phyloP scores from a whole-genome alignment of 2,888 invertebrate genomes.

The Drosophila glabriapex region DNA sequence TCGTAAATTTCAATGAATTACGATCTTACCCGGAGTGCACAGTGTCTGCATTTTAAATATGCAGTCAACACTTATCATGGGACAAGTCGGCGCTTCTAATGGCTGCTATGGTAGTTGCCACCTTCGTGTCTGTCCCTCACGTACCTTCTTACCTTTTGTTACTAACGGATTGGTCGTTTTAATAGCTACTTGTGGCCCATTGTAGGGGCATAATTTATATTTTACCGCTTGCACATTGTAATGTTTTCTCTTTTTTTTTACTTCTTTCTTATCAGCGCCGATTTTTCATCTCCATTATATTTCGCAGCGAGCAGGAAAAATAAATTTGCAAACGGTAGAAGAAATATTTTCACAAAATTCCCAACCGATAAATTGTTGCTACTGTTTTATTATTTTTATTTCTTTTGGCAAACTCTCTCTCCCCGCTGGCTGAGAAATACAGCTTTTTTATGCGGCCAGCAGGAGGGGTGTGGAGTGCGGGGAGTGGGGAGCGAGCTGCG shows the following conservation, averaged over 20 bases:
- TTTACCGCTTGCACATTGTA: constrained; percentile 37
- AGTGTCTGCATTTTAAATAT: constrained; percentile 73
- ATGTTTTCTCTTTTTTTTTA: constrained; percentile 41
- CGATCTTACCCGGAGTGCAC: constrained; percentile 64
- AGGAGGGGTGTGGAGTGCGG: background rate
- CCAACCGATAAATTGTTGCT: constrained; percentile 68
- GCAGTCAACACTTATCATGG: constrained; percentile 61
- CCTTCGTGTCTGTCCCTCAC: constrained; percentile 16
- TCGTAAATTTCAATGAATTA: constrained; percentile 77
- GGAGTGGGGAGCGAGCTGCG: background rate
- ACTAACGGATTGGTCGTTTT: constrained; percentile 26
- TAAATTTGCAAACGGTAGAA: constrained; percentile 75
- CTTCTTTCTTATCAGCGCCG: constrained; percentile 39
- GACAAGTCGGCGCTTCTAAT: constrained; percentile 49
- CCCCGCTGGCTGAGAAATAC: constrained; percentile 64
- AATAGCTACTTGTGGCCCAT: constrained; percentile 48
- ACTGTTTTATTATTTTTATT: constrained; percentile 28
- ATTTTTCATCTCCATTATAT: constrained; percentile 76
- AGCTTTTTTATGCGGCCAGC: constrained; percentile 33
- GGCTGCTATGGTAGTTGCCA: constrained; percentile 35
- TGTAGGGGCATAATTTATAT: constrained; percentile 54
- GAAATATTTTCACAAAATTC: constrained; percentile 71
- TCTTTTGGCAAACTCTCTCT: background rate
- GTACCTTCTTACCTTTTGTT: constrained; percentile 12
- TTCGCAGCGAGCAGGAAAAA: constrained; percentile 57